A percentile compares a stretch with the other conserved stretches of the same genome.
Conservation (phyloP, 37 sponge, comb jelly and placozoan species). For the Ianthella basta region DNA sequence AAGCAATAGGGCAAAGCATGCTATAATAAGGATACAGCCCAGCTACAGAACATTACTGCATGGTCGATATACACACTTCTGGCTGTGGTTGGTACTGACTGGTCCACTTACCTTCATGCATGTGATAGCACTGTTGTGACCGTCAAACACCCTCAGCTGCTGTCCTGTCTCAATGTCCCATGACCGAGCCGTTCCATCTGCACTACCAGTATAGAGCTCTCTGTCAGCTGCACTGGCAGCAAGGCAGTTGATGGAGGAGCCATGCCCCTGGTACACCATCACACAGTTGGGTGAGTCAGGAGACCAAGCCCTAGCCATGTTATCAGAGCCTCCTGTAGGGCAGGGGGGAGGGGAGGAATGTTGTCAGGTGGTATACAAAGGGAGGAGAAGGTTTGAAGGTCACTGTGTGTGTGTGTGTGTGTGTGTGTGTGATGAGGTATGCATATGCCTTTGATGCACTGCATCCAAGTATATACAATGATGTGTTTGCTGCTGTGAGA, state of each 20-base stretch:
- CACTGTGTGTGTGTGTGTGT: conserved; percentile 28
- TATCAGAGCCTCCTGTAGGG: conserved; percentile 50
- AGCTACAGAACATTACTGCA: no score
- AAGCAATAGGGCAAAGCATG: no score
- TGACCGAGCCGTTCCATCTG: conserved; percentile 62
- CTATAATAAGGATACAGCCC: no score
- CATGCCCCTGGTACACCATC: conserved; percentile 49
- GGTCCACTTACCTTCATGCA: conserved; percentile 45
- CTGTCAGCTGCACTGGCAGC: conserved; percentile 35
- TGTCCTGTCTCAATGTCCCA: conserved; percentile 72
- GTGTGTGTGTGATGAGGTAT: background rate
- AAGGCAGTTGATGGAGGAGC: conserved; percentile 50
- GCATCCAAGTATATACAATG: no score
- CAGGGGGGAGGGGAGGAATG: no score
- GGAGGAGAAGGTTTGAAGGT: no score
- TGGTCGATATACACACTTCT: no score
- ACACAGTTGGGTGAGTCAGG: conserved; percentile 30
- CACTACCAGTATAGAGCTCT: conserved; percentile 60
- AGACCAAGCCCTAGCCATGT: conserved; percentile 54
- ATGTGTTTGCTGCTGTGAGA: no score
- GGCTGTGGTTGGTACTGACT: no score
- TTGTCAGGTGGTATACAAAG: no score
- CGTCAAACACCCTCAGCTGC: conserved; percentile 48
- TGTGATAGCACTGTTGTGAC: conserved; percentile 51
- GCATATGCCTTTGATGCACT: no score